Evolutionary conservation across 2,113 vertebrate genomes (phyloP), one percentile per base, ranked within the genome.

Genomic region (Nansenia antarctica): DNA sequence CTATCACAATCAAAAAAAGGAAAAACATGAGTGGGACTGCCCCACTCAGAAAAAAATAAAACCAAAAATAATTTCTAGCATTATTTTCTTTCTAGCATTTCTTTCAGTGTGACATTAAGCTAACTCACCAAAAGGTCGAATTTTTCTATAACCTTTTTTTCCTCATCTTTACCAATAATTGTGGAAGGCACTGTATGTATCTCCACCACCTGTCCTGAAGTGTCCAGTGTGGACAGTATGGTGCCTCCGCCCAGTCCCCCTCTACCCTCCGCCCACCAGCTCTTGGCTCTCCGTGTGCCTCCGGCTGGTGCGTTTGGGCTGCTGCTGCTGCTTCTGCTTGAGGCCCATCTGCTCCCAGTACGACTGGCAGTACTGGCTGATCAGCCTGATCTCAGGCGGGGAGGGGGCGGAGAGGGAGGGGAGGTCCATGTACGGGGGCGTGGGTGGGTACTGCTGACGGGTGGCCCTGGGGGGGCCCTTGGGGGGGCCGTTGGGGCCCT

Each of bases 281-380:
- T 88, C 87, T 74, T 80, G 88, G 47, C 78, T 77, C 47, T 92
- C 92, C 35, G 88, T 89, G 88, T 93, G 91, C 64, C 92, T 85
- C 69, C 92, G 85, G 79, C 66, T 90, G 67, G 87, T 88, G 61
- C 89, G 86, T 35, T 89, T 91, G 14, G 83, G 76, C 76, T 85
- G 85, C 73, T 87, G 86, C 31, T 35, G 53, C 39, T 72, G 67
- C 37, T 87, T 86, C 62, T 85, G 83, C 58, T 82, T 77, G 24
- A 82, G 76, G 3, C 54, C 81, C 20, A 91, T 78, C 52, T 92
- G 87, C 8, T 90, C 89, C 92, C 91, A 90, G 77, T 91, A 92
- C 58, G 90, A 90, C 80, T 93, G 89, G 68, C 93, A 93, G 83
- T 93, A 93, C 80, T 92, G 91, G 83, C 90, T 88, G 24, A 93